Evolutionary conservation across 2,797 vertebrate genomes (phyloP).

Genomic region (Manis pentadactyla): DNA sequence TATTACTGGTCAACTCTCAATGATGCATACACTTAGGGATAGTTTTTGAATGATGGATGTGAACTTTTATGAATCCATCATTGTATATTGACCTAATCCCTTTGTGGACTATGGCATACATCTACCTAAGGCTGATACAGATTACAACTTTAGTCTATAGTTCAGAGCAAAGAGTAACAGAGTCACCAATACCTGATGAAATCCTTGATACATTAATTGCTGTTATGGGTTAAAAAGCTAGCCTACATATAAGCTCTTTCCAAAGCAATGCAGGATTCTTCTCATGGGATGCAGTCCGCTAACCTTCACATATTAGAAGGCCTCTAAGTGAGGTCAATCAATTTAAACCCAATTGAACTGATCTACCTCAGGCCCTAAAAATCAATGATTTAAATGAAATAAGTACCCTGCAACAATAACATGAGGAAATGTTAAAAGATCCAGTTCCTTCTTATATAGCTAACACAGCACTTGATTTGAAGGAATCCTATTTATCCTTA

Average conservation of each 20-base stretch:
- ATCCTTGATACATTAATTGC: slow-evolving; percentile 42
- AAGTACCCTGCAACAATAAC: slow-evolving; percentile 18
- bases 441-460: not conserved
- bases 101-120: not conserved
- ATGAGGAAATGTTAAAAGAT: slow-evolving; percentile 1
- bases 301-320: slow-evolving; percentile 49
- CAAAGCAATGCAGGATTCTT: not conserved
- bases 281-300: slow-evolving; percentile 34
- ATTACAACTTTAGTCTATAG: slow-evolving; percentile 23
- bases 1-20: not conserved
- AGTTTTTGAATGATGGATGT: not conserved
- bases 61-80: not conserved
- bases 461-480: not conserved
- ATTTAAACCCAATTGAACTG: slow-evolving; percentile 52
- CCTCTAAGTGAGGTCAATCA: slow-evolving; percentile 31
- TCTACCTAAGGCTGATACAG: not conserved
- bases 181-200: slow-evolving; percentile 28
- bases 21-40: not conserved
- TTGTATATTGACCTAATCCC: not conserved
- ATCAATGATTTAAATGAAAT: slow-evolving; percentile 52
- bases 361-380: slow-evolving; percentile 33
- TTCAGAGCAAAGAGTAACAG: slow-evolving; percentile 21
- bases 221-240: slow-evolving; percentile 42
- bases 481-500: not conserved
- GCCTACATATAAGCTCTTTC: not conserved